Base-by-base conservation (phyloP, 2,888 invertebrate species). In the Rhodophaea formosa region DNA sequence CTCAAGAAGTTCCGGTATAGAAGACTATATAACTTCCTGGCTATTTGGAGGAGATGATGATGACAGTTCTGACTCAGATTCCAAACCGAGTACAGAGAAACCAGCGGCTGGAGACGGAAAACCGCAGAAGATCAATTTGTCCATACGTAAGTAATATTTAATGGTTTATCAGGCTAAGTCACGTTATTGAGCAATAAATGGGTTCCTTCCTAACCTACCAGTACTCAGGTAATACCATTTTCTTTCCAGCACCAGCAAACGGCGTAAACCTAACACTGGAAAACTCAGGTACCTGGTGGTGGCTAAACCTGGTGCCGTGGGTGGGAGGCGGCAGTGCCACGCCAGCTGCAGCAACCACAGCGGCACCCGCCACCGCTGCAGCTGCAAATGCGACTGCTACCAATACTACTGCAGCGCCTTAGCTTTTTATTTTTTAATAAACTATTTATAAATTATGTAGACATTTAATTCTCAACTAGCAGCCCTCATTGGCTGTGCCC, bases 81-180 rank as follows among this genome's bases (percentile, higher is more conserved):
- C 39, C 39, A 46, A 45, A 35, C 7, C 54, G 10, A 30, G 8
- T 14, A 15, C 52, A 10, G 0, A 8, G 3, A n/a, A 45, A 1
- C 44, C 45, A n/a, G 53, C 15, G 29, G 35, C 7, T 7, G 12
- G 45, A 5, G 30, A 32, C 16, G 17, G 10, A 1, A n/a, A 45
- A 45, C 54, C 54, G n/a, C 54, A 55, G 17, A 30, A 55, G 35
- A 32, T 17, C 53, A 78, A 70, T 39, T 60, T 83, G 8, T 62
- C 72, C 60, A 70, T 82, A 61, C 76, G 83, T 84, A 69, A 80
- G 82, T 76, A 29, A n/a, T n/a, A n/a, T n/a, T n/a, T n/a, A n/a
- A n/a, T n/a, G n/a, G n/a, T n/a, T n/a, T n/a, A n/a, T n/a, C n/a
- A n/a, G n/a, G n/a, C n/a, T n/a, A n/a, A n/a, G n/a, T n/a, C n/a